phyloP scores from a whole-genome alignment of 1,140 invertebrate species.

The Plodia interpunctella region DNA sequence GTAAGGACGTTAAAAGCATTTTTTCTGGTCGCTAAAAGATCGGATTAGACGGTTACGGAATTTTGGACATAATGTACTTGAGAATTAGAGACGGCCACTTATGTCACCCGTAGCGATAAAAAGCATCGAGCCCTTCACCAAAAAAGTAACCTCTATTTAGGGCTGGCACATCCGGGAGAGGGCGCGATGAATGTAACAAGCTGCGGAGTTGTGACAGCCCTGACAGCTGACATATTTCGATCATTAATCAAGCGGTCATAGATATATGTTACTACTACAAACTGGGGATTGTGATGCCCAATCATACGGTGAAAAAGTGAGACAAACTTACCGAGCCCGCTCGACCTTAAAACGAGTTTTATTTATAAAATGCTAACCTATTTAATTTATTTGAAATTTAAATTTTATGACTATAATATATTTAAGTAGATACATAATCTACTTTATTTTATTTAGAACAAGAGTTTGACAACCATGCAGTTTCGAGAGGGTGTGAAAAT shows the following conservation, averaged over 20 bases:
- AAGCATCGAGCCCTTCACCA: conserved; percentile 49
- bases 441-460: no score
- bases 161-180: conserved; percentile 45
- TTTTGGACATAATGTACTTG: conserved; percentile 34
- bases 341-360: conserved; percentile 7
- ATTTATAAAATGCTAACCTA: not conserved
- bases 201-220: conserved; percentile 64
- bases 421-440: no score
- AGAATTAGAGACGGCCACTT: conserved; percentile 42
- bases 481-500: no score
- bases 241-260: conserved; percentile 65
- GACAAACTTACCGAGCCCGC: conserved; percentile 14
- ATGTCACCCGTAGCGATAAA: conserved; percentile 42
- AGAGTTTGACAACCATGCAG: no score
- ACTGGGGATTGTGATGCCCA: conserved; percentile 30
- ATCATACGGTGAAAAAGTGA: conserved; percentile 33
- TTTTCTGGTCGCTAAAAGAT: conserved; percentile 14
- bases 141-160: conserved; percentile 63
- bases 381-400: not conserved
- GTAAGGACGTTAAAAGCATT: conserved; percentile 15
- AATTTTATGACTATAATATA: no score
- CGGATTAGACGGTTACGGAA: conserved; percentile 31
- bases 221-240: conserved; percentile 69
- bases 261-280: conserved; percentile 42
- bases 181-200: conserved; percentile 64